Evolutionary conservation across 2,888 invertebrate species (phyloP).

Genomic region (Apamea epomidion): DNA sequence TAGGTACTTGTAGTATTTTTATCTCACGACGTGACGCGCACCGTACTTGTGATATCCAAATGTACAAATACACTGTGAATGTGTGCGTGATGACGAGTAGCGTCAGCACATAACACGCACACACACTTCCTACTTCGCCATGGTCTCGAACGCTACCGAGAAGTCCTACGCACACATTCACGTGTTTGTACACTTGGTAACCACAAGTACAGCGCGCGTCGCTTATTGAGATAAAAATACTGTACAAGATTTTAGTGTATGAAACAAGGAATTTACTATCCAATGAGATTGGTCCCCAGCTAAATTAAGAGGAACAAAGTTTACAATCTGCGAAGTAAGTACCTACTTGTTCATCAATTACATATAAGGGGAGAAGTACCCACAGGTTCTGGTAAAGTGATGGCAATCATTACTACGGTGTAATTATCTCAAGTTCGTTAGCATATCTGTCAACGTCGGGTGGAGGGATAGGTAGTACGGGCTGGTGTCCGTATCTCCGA

Average conservation of each 20-base stretch:
- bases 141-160: not conserved
- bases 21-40: not conserved
- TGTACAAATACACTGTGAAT: not conserved
- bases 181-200: not conserved
- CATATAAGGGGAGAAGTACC: not conserved
- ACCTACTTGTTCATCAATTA: not conserved
- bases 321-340: slow-evolving; percentile 1
- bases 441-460: slow-evolving; percentile 7
- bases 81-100: not conserved
- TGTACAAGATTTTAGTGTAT: not conserved
- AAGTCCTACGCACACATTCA: not conserved
- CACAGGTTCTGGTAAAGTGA: not conserved
- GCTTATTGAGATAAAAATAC: not conserved
- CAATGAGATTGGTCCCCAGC: not conserved
- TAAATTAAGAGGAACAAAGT: slow-evolving; percentile 12
- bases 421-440: slow-evolving; percentile 29
- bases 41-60: not conserved
- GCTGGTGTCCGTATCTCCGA: too few relatives aligned
- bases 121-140: not conserved
- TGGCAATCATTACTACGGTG: not conserved
- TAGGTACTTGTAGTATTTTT: not conserved
- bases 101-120: not conserved
- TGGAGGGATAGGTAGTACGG: slow-evolving; percentile 9
- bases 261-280: slow-evolving; percentile 7
- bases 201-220: not conserved